Evolutionary conservation across 2,888 invertebrate genomes (phyloP), one percentile per base, ranked within the genome.

Genomic region (Pterostichus madidus): DNA sequence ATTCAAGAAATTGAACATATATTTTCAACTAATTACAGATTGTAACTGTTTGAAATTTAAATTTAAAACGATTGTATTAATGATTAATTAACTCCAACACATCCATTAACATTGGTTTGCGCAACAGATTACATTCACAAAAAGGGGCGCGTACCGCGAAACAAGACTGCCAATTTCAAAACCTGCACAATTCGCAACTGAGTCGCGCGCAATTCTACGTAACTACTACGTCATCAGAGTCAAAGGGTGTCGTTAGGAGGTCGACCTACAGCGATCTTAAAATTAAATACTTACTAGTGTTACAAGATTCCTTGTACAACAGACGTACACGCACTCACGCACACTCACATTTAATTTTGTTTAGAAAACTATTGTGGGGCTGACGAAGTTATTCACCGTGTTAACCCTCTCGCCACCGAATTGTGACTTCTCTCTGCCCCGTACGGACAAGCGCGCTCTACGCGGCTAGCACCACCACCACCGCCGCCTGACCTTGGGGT

Each of bases 401-500:
- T 75, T 81, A 81, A 81, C 81, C 81, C 81, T 81, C 61, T 81
- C 81, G 81, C 81, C 81, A 81, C 81, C 56, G 61, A 81, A 73
- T 81, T 81, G 81, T 59, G 61, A 81, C 81, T 81, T 81, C 81
- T 81, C 81, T 81, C 81, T 81, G 81, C 81, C 81, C 81, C 81
- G 81, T 81, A 68, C 46, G 73, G 61, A 75, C 81, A 31, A 75
- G 59, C 73, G 61, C 81, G 56, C 81, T 46, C 75, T 81, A 81
- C 75, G 88, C 85, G 89, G 87, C 87, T 87, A 87, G 88, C 88
- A 89, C 89, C 89, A 88, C 89, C 89, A 87, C 88, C 87, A 86
- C 87, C 85, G 87, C 86, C 87, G 52, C 77, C 86, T 89, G 89
- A 89, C 90, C 89, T 90, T 90, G 89, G 88, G 75, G 89, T 88